Base-by-base conservation (phyloP, 2,113 vertebrate species). In the Monopterus albus region DNA sequence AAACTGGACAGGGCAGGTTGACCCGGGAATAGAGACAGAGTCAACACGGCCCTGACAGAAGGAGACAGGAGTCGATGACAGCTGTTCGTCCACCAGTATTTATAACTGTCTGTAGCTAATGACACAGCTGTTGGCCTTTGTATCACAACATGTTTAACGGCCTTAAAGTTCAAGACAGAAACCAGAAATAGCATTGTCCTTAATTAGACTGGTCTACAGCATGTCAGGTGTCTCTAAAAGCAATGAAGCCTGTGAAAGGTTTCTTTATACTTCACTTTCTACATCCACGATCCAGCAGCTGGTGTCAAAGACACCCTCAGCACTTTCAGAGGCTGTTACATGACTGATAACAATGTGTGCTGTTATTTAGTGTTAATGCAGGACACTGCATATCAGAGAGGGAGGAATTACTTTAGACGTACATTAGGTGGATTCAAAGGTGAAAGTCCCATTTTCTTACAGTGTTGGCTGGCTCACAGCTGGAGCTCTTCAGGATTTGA, bases 21-120 rank as follows among this genome's bases (percentile, higher is more conserved):
- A 57, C 56, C 69, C 64, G 49, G 69, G 39, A 75, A 69, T 18
- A 62, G 72, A 76, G 71, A 78, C 60, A 3, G 31, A 60, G 52
- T 45, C 60, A 55, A 10, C 47, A 29, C 40, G 46, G 74, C 50
- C 59, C 50, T 26, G 46, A 40, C 29, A 38, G n/a, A 56, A 51
- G 72, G 28, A 70, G 57, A 20, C n/a, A n/a, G n/a, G n/a, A n/a
- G 3, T 20, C 31, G 50, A 57, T 15, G 35, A 23, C 83, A 77
- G 62, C 78, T 81, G 81, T 10, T 46, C 17, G n/a, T 53, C 40
- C 51, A 49, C 29, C 35, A 21, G 2, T 1, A 17, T 40, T 23
- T 2, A 55, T n/a, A 38, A 43, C 25, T 28, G 18, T 20, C 58
- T 65, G 57, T 5, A 38, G 33, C 13, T 74, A 8, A 57, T 28